Evolutionary conservation across 2,113 vertebrate species (phyloP), one percentile per base, ranked within the genome.

Genomic region (Arenaria interpres): DNA sequence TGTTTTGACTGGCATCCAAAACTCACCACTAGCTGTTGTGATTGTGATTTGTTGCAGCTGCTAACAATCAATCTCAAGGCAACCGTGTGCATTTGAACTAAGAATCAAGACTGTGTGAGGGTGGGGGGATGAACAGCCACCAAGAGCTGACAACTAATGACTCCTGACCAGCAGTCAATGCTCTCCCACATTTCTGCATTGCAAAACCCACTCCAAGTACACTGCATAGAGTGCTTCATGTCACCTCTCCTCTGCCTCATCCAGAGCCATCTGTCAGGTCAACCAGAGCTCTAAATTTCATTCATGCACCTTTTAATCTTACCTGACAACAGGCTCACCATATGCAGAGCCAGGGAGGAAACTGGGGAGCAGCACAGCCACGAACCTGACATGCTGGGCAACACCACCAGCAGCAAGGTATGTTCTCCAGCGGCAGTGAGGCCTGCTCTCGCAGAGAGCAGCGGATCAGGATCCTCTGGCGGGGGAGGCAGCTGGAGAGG

Each of bases 41-140:
- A 59, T 14, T 76, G 81, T 85, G 89, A 97, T 97, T 95, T 94
- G 95, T 81, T 48, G 89, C 94, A 83, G 45, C 76, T 91, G 85
- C 57, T 93, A 88, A 35, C 81, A 41, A 92, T 89, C 93, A 83
- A 45, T 88, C 76, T 77, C 73, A 62, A 79, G 89, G 76, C 67
- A 93, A 67, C 32, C 0, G 7, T 1, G 20, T 37, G 68, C 54
- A 37, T 73, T 80, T 32, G 50, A 88, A 51, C 45, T 6, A 28
- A 53, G 86, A 91, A 57, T n/a, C 71, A 57, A 88, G 81, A 46
- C 75, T 43, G 63, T 7, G 4, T 6, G 0, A 22, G 37, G 53
- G 9, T 33, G n/a, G 19, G 35, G n/a, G 64, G 28, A 62, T 0
- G 2, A 72, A 67, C 73, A 77, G 50, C 46, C 59, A 57, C 45